phyloP scores from a whole-genome alignment of 2,113 vertebrate genomes.

The Petrocephalus microphthalmus region DNA sequence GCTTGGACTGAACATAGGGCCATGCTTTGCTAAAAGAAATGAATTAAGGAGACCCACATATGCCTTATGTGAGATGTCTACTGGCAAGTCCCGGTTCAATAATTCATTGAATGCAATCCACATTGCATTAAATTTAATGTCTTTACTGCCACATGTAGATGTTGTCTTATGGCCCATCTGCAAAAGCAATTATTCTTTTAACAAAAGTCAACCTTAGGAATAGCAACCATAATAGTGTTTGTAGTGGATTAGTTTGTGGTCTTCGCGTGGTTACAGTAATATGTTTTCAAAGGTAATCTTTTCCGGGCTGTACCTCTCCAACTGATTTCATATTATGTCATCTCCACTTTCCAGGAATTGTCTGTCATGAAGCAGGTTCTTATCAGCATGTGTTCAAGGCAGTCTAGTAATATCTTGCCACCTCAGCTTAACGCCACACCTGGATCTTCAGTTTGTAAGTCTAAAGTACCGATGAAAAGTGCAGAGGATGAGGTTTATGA shows the following conservation, averaged over 20 bases:
- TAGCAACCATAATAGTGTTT: not conserved
- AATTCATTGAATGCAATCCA: not conserved
- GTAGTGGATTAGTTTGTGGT: not conserved
- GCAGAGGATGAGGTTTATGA: slow-evolving; percentile 52
- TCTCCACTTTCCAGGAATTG: slow-evolving; percentile 61
- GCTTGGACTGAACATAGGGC: not conserved
- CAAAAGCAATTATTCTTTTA: not conserved
- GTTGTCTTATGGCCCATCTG: not conserved
- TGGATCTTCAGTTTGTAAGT: slow-evolving; percentile 35
- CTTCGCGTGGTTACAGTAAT: not conserved
- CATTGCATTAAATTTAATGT: slow-evolving; percentile 1
- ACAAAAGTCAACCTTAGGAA: not conserved
- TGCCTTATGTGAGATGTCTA: not conserved
- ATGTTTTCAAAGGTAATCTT: not conserved
- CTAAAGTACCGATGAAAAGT: slow-evolving; percentile 33
- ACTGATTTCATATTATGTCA: not conserved
- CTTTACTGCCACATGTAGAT: not conserved
- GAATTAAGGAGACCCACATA: not conserved
- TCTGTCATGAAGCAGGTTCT: slow-evolving; percentile 71
- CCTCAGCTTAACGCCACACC: slow-evolving; percentile 40
- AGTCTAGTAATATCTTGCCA: slow-evolving; percentile 44
- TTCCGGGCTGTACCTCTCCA: not conserved
- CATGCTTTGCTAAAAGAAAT: not conserved
- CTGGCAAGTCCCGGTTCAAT: not conserved
- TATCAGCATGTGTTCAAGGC: slow-evolving; percentile 53